A percentile compares a stretch with the other conserved stretches of the same genome.
Conservation (phyloP, 1,140 invertebrate species). For the Cotesia typhae region DNA sequence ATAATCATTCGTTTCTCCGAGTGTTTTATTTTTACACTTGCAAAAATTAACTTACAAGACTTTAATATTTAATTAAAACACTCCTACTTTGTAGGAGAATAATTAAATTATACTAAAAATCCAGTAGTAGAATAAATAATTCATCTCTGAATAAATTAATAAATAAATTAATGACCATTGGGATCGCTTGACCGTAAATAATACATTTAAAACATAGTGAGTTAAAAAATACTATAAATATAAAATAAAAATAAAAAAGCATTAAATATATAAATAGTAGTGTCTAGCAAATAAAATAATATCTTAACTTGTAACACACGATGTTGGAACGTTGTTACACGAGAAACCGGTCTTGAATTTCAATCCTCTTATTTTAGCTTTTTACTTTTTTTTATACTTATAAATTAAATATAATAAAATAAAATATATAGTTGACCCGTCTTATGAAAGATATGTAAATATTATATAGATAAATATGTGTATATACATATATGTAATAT, state of each 20-base stretch:
- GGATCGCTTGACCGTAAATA: no score
- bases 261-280: conserved; percentile 2
- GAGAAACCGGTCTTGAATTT: conserved; percentile 57
- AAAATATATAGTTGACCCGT: not conserved
- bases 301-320: conserved; percentile 16
- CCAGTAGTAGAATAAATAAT: no score
- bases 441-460: conserved; percentile 5
- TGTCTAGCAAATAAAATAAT: not conserved
- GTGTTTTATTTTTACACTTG: no score
- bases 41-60: no score
- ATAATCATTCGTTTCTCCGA: not conserved
- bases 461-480: not conserved
- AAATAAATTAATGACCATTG: no score
- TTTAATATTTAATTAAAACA: no score
- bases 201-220: no score
- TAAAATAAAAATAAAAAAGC: not conserved
- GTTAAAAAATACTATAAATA: not conserved
- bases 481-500: conserved; percentile 9
- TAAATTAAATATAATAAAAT: not conserved
- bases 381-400: not conserved
- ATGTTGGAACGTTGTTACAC: conserved; percentile 56
- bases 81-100: no score
- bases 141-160: no score
- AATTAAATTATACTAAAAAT: not conserved
- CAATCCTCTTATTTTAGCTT: not conserved